Evolutionary conservation across 1,140 invertebrate species (phyloP).

Genomic region (Branchinecta lindahli): DNA sequence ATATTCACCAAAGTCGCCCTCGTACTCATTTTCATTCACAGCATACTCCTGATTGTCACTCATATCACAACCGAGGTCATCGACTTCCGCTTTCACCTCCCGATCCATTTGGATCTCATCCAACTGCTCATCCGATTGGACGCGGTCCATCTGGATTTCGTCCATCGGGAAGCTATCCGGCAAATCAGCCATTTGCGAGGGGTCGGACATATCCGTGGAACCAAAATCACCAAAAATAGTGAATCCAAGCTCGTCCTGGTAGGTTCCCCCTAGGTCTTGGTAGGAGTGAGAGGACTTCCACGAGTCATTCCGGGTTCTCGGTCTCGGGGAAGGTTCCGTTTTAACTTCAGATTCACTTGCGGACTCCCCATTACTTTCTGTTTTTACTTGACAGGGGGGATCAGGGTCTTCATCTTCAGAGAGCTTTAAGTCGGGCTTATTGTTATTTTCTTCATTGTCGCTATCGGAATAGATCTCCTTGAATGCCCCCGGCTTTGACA

Average conservation of each 20-base stretch:
- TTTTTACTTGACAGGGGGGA: too few relatives aligned
- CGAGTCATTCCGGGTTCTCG: neutral
- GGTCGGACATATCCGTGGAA: neutral
- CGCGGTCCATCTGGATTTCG: neutral
- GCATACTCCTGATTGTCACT: neutral
- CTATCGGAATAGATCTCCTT: neutral
- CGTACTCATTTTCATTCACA: neutral
- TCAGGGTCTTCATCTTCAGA: too few relatives aligned
- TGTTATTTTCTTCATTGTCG: neutral
- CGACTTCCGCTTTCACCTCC: neutral
- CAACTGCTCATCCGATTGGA: neutral
- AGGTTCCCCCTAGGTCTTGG: neutral
- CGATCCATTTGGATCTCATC: neutral
- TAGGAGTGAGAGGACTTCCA: constrained; percentile 3
- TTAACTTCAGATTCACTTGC: too few relatives aligned
- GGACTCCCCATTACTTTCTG: too few relatives aligned
- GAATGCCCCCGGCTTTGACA: neutral
- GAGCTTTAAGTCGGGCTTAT: too few relatives aligned
- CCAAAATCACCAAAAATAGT: neutral
- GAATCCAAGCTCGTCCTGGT: neutral
- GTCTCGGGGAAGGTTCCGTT: too few relatives aligned
- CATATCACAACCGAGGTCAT: neutral
- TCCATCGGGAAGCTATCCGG: constrained; percentile 7
- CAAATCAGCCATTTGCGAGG: neutral
- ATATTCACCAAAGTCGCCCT: too few relatives aligned